A percentile compares a stretch with the other conserved stretches of the same genome.
Conservation (phyloP, 2,888 invertebrate species). For the Bombyx huttoni region DNA sequence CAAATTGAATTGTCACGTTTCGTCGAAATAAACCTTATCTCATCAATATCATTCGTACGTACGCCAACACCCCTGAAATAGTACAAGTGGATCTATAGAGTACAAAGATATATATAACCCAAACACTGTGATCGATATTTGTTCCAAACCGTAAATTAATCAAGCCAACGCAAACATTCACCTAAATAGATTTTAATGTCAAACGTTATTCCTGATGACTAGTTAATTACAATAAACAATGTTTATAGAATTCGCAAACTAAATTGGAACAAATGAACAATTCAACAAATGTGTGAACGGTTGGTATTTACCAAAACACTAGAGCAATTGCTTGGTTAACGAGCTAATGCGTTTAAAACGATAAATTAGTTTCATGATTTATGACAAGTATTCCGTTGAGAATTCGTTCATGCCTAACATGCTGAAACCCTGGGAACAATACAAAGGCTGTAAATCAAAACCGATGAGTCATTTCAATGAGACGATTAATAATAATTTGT, state of each 20-base stretch:
- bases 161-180: background rate
- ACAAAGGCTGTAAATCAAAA: conserved; percentile 8
- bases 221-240: background rate
- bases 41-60: background rate
- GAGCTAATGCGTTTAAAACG: background rate
- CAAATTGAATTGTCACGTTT: background rate
- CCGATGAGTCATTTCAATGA: conserved; percentile 12
- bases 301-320: background rate
- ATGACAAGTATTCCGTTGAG: background rate
- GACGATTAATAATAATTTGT: conserved; percentile 17
- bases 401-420: background rate
- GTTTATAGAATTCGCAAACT: background rate
- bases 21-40: background rate
- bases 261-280: background rate
- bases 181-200: background rate
- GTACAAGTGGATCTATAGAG: background rate
- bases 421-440: background rate
- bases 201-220: background rate
- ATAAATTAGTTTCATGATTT: background rate
- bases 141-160: background rate
- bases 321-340: background rate
- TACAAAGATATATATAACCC: background rate
- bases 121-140: background rate
- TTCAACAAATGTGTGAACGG: background rate
- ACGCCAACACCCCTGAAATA: background rate